phyloP scores from a whole-genome alignment of 2,797 vertebrate species.

The Anolis apletophallus region DNA sequence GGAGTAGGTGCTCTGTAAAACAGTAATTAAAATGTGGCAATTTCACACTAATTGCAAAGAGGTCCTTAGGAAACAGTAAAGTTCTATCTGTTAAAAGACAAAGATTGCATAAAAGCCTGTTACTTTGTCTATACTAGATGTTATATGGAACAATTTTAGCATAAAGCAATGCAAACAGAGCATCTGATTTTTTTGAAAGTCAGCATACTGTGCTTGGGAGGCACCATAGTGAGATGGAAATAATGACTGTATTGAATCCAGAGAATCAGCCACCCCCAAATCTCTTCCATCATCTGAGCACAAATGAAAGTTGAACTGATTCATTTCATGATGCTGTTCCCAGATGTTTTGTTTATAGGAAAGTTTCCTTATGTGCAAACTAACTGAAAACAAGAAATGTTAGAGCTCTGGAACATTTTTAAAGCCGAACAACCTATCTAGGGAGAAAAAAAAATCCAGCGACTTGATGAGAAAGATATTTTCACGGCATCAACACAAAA shows the following conservation, averaged over 20 bases:
- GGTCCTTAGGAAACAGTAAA: neutral
- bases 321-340: slow-evolving; percentile 73
- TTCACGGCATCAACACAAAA: slow-evolving; percentile 83
- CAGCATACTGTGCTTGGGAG: slow-evolving; percentile 13
- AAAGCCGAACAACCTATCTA: slow-evolving; percentile 62
- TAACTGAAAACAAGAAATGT: slow-evolving; percentile 73
- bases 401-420: slow-evolving; percentile 71
- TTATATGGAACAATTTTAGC: neutral
- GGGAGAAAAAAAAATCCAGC: slow-evolving; percentile 75
- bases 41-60: neutral
- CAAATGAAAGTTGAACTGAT: slow-evolving; percentile 68
- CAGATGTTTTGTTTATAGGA: slow-evolving; percentile 78
- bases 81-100: neutral
- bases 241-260: slow-evolving; percentile 52
- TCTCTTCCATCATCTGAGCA: slow-evolving; percentile 72
- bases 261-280: slow-evolving; percentile 57
- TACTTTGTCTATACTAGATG: neutral
- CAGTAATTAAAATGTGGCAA: neutral
- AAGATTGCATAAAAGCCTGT: neutral
- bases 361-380: slow-evolving; percentile 77
- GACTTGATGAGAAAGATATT: slow-evolving; percentile 78
- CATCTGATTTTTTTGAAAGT: slow-evolving; percentile 23
- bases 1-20: neutral
- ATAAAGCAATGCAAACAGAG: neutral
- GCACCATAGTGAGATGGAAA: slow-evolving; percentile 56